A percentile compares a stretch with the other conserved stretches of the same genome.
These are phyloP conservation scores for Phyto melanocephala DNA, from an alignment of 2,888 invertebrate genomes.

Conservation along the genomic window DNA sequence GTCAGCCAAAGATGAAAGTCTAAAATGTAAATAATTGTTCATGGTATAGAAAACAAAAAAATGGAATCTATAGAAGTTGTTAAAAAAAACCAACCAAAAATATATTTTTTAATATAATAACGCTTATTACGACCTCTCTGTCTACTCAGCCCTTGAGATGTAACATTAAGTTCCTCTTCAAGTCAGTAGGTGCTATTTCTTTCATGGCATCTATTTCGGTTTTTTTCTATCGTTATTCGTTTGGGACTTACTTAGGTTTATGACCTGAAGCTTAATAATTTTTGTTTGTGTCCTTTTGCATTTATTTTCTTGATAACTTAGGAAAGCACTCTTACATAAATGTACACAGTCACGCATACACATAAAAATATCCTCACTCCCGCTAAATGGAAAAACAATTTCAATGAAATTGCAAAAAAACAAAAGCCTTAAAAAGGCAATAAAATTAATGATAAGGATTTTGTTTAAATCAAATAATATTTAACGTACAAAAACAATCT, in stretches of 20 bases:
- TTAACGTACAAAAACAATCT: constrained; percentile 31
- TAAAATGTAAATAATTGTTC: constrained; percentile 48
- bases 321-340: neutral
- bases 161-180: constrained; percentile 25
- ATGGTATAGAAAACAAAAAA: neutral
- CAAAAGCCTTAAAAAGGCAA: constrained; percentile 48
- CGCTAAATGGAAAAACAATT: constrained; percentile 42
- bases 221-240: too few relatives aligned
- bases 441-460: constrained; percentile 59
- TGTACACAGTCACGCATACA: neutral
- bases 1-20: constrained; percentile 29
- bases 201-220: neutral
- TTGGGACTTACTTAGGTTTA: constrained; percentile 48
- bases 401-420: constrained; percentile 37
- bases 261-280: constrained; percentile 52
- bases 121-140: constrained; percentile 44
- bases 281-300: constrained; percentile 32
- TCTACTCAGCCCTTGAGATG: neutral
- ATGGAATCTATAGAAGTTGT: constrained; percentile 23
- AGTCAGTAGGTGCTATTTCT: constrained; percentile 1
- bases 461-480: constrained; percentile 51
- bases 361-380: neutral
- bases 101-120: constrained; percentile 31
- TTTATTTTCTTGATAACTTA: constrained; percentile 11
- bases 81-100: constrained; percentile 35